Conservation (phyloP, 1,140 invertebrate genomes). For the Apis dorsata region DNA sequence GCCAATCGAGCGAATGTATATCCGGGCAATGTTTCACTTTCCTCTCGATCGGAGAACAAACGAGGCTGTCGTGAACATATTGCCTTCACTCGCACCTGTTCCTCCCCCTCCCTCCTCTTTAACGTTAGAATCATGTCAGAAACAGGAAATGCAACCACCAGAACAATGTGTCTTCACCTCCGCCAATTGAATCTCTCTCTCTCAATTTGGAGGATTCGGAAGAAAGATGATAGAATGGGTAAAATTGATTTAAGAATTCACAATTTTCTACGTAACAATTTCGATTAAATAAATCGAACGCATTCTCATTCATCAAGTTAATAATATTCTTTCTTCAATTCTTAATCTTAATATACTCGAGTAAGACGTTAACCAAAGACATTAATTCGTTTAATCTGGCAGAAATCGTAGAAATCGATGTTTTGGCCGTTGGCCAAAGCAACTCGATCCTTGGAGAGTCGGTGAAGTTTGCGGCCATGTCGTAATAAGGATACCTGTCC, state of each 20-base stretch:
- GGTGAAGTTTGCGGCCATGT: neutral
- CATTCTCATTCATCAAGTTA: no score
- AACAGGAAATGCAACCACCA: neutral
- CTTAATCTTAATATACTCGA: no score
- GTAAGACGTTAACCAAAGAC: neutral
- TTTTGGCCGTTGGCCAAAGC: conserved; percentile 13
- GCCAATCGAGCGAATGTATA: neutral
- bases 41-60: neutral
- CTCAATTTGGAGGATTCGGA: no score
- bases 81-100: neutral
- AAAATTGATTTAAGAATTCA: no score
- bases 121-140: neutral
- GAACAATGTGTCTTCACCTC: neutral
- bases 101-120: neutral
- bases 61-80: neutral
- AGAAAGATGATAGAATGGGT: no score
- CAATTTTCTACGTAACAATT: no score
- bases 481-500: neutral
- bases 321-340: no score
- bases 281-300: no score
- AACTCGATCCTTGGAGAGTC: neutral
- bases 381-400: conserved; percentile 18
- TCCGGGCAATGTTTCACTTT: neutral
- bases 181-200: no score
- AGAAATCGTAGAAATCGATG: neutral